Evolutionary conservation across 2,797 vertebrate genomes (phyloP), one percentile per base, ranked within the genome.

Genomic region (Pelodytes ibericus): DNA sequence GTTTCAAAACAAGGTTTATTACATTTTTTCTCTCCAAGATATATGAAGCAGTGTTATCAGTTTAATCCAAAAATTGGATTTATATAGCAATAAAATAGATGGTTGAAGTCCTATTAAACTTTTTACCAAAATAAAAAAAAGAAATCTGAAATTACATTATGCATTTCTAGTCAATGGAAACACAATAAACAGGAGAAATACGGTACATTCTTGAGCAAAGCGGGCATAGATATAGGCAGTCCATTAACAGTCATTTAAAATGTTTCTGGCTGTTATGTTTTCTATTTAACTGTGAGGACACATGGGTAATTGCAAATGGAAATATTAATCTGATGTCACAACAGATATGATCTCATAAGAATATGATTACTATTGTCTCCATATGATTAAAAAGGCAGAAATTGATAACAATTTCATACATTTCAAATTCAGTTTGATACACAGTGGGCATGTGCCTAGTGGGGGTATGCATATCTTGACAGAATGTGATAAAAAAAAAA

Each of bases 1-100:
- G 73, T 81, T 88, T 84, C 80, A 80, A 76, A 85, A 83, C 72
- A 80, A 83, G 72, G 79, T 82, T 90, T 90, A 87, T 84, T 90
- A 83, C 83, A 86, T 86, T 74, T 75, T 25, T 72, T 69, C 72
- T 25, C 74, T 69, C 72, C 82, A 84, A 88, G 82, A 90, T 89
- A 86, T 83, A 89, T 84, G 88, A 85, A 87, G 82, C 74, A 33
- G 63, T 74, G 80, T 88, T 89, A 90, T 89, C 88, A 87, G 84
- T 88, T 89, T 80, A 89, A 80, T 83, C 74, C 83, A 87, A 84
- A 80, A 83, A 87, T 82, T 88, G 83, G 83, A 72, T 82, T 84
- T 72, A 22, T 41, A 81, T 75, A 82, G 82, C 72, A 86, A 67
- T 81, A 87, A 82, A 72, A 80, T 83, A 62, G 24, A 22, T 24